phyloP scores from a whole-genome alignment of 2,113 vertebrate species.

The Mormoops blainvillei region DNA sequence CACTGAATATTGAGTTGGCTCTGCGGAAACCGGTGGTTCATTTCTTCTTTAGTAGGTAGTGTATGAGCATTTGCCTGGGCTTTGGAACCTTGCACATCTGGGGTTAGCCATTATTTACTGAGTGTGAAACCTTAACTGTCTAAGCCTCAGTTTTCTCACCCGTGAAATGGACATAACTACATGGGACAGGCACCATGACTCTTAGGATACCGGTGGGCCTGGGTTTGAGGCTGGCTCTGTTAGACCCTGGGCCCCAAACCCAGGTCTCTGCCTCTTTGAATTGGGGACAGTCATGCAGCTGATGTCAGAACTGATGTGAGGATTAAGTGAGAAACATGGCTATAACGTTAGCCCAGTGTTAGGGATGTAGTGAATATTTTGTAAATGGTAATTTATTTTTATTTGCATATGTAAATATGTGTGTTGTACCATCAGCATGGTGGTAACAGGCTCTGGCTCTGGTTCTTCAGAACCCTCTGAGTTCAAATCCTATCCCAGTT shows the following conservation, averaged over 20 bases:
- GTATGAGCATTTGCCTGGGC: not conserved
- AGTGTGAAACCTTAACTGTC: not conserved
- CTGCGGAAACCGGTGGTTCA: not conserved
- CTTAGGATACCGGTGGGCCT: not conserved
- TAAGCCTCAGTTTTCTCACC: not conserved
- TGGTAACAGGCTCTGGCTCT: not conserved
- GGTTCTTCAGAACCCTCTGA: not conserved
- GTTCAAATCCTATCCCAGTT: not conserved
- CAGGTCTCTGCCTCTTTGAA: not conserved
- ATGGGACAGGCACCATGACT: rapidly evolving
- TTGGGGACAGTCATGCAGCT: not conserved
- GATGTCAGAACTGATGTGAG: not conserved
- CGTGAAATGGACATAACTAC: not conserved
- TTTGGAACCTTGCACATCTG: not conserved
- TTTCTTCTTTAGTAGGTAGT: not conserved
- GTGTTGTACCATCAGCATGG: not conserved
- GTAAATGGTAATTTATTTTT: not conserved
- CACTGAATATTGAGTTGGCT: not conserved
- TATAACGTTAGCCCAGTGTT: not conserved
- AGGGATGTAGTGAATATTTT: not conserved
- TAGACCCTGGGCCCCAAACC: not conserved
- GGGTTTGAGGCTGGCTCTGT: not conserved
- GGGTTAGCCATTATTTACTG: not conserved
- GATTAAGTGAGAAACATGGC: not conserved
- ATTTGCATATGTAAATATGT: not conserved